A percentile compares a stretch with the other conserved stretches of the same genome.
These are phyloP conservation scores for Timema podura DNA, from an alignment of 2,888 invertebrate genomes.

Conservation along the genomic window DNA sequence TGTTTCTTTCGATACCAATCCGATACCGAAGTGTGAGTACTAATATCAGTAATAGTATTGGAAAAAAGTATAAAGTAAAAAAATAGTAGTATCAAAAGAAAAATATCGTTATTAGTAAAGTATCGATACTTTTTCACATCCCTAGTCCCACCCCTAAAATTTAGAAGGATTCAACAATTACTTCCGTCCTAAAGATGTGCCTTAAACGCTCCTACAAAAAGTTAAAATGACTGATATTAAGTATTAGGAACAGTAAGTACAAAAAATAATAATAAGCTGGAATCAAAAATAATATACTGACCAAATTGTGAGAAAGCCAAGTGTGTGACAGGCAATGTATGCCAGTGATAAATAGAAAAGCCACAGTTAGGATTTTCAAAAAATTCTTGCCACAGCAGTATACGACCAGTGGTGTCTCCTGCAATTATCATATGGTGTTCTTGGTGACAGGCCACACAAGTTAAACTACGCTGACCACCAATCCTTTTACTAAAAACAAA, in stretches of 20 bases:
- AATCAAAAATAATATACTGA: slow-evolving; percentile 33
- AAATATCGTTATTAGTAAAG: too few species aligned
- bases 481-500: slow-evolving; percentile 37
- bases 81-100: too few species aligned
- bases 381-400: slow-evolving; percentile 56
- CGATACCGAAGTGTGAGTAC: too few species aligned
- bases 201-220: not conserved
- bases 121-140: too few species aligned
- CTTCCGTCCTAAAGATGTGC: too few species aligned
- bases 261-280: not conserved
- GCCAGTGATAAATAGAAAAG: slow-evolving; percentile 68
- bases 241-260: too few species aligned
- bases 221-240: not conserved
- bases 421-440: slow-evolving; percentile 60
- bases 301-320: slow-evolving; percentile 59
- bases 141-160: too few species aligned
- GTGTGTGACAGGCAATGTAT: slow-evolving; percentile 63
- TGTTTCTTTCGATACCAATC: too few species aligned
- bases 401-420: slow-evolving; percentile 62
- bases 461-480: slow-evolving; percentile 45
- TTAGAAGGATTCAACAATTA: too few species aligned
- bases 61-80: too few species aligned
- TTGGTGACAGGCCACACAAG: slow-evolving; percentile 65
- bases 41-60: too few species aligned
- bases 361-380: slow-evolving; percentile 18